A percentile compares a stretch with the other conserved stretches of the same genome.
These are phyloP conservation scores for Phataginus tricuspis DNA, from an alignment of 2,797 vertebrate species.

Conservation along the genomic window DNA sequence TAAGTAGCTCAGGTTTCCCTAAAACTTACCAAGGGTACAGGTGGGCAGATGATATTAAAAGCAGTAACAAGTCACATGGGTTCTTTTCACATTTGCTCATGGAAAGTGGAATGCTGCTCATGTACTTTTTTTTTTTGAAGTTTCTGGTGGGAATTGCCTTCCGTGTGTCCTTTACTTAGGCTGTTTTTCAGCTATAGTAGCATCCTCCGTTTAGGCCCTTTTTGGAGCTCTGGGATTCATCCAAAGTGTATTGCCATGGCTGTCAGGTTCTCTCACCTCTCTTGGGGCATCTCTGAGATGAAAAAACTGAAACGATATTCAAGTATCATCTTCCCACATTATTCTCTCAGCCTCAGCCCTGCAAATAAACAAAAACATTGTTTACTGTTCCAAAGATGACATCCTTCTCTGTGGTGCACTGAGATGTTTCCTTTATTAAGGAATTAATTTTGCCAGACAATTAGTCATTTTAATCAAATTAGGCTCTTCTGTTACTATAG, in stretches of 20 bases:
- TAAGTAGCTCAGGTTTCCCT: neutral
- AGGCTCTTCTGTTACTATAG: neutral
- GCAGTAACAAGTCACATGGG: neutral
- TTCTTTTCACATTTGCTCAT: neutral
- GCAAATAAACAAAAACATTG: neutral
- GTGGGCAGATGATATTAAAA: neutral
- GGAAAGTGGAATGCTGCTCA: neutral
- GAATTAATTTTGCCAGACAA: slow-evolving; percentile 10
- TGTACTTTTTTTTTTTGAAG: neutral
- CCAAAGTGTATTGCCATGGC: neutral
- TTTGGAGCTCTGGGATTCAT: neutral
- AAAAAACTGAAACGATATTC: neutral
- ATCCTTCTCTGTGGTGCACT: neutral
- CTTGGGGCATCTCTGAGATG: neutral
- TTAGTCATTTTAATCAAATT: slow-evolving; percentile 44
- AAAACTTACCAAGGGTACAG: neutral
- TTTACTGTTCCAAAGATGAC: neutral
- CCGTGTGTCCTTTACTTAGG: neutral
- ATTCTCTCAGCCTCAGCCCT: neutral
- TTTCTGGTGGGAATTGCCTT: neutral
- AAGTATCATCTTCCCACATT: neutral
- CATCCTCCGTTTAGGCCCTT: neutral
- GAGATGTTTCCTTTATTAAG: neutral
- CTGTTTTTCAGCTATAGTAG: neutral
- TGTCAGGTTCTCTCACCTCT: neutral